Conservation (phyloP, 1,140 invertebrate species). For the Pseudomyrmex gracilis region DNA sequence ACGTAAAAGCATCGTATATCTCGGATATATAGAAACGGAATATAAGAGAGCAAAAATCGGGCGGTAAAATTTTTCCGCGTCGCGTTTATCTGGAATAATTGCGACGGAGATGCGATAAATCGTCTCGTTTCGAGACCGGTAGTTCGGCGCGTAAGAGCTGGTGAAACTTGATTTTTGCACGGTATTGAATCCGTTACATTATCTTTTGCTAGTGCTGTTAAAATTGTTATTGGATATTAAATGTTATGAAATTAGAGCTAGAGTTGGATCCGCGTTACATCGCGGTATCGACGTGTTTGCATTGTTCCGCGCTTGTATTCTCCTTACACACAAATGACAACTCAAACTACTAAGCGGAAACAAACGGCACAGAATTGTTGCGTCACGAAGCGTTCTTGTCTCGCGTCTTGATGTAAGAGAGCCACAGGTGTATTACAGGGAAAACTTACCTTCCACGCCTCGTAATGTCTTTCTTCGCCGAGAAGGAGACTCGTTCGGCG, state of each 20-base stretch:
- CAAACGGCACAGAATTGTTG: background rate
- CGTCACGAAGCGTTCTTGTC: slow-evolving; percentile 13
- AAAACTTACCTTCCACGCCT: slow-evolving; percentile 24
- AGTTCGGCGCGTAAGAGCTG: background rate
- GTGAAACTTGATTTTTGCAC: slow-evolving; percentile 45
- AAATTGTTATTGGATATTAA: slow-evolving; percentile 34
- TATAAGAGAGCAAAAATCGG: slow-evolving; percentile 4
- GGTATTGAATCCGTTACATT: background rate
- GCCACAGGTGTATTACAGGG: background rate
- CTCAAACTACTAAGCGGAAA: slow-evolving; percentile 41
- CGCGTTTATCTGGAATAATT: slow-evolving; percentile 34
- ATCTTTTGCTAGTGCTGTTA: background rate
- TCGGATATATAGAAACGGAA: background rate
- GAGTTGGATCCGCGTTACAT: slow-evolving; percentile 14
- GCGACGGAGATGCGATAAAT: slow-evolving; percentile 25
- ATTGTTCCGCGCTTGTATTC: background rate
- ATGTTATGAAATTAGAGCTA: slow-evolving; percentile 41
- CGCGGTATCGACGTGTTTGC: slow-evolving; percentile 1
- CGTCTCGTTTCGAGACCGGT: background rate
- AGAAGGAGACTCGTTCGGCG: slow-evolving; percentile 67
- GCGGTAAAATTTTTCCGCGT: slow-evolving; percentile 3
- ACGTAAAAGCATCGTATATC: slow-evolving; percentile 16
- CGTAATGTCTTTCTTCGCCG: slow-evolving; percentile 60
- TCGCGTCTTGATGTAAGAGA: slow-evolving; percentile 19
- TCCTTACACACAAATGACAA: slow-evolving; percentile 46